Evolutionary conservation across 1,140 invertebrate species (phyloP).

Genomic region (Grapholita molesta): DNA sequence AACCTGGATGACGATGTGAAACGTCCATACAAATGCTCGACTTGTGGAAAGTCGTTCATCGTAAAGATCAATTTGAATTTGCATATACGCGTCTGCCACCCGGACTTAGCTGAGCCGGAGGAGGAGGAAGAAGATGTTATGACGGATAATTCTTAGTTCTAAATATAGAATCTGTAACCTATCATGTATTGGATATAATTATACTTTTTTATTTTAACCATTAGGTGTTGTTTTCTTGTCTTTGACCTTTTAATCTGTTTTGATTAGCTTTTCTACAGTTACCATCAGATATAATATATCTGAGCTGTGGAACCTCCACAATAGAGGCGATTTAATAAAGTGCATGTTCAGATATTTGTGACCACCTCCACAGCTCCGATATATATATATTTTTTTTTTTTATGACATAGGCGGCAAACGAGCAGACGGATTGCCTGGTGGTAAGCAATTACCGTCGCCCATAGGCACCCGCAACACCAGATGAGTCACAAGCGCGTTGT

Average conservation of each 20-base stretch:
- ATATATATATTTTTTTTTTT: no score
- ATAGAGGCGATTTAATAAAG: no score
- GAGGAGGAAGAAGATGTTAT: conserved; percentile 70
- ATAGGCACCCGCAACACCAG: no score
- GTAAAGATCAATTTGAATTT: conserved; percentile 71
- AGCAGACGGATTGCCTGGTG: no score
- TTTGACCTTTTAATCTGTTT: neutral
- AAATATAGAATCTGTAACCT: conserved; percentile 35
- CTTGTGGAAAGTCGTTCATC: conserved; percentile 70
- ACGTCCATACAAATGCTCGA: conserved; percentile 64
- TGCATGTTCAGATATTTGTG: no score
- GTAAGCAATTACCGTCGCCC: no score
- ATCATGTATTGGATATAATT: conserved; percentile 62
- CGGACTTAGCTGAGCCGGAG: conserved; percentile 63
- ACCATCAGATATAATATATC: no score
- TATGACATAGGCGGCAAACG: no score
- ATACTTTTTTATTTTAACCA: conserved; percentile 65
- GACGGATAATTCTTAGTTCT: conserved; percentile 66
- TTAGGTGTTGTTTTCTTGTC: neutral
- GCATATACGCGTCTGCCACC: conserved; percentile 67
- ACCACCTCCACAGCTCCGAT: no score
- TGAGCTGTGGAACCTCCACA: no score
- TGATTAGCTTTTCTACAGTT: no score
- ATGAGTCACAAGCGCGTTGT: no score
- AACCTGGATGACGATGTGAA: conserved; percentile 64